These are phyloP conservation scores for Gymnodraco acuticeps DNA, from an alignment of 2,797 vertebrate genomes.

Conservation along the genomic window DNA sequence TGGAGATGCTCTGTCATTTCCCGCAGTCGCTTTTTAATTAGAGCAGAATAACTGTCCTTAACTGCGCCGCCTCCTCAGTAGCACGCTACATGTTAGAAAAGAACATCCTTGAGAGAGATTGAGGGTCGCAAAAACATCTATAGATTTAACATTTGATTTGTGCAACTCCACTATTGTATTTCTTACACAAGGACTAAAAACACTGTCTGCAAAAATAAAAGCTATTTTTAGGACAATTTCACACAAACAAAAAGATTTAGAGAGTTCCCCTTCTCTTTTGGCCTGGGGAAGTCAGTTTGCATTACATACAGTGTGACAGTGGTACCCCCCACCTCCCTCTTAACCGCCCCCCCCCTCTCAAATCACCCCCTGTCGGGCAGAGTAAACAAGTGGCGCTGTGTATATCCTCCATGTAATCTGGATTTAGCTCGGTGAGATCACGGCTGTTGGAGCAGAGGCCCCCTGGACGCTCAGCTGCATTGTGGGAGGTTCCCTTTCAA, in stretches of 20 bases:
- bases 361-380: slow-evolving; percentile 71
- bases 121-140: background rate
- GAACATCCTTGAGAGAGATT: slow-evolving; percentile 29
- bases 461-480: slow-evolving; percentile 81
- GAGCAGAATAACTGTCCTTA: slow-evolving; percentile 50
- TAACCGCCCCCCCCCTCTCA: slow-evolving; percentile 3
- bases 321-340: background rate
- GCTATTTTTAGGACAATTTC: no score
- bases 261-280: slow-evolving; percentile 18
- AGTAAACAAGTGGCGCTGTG: slow-evolving; percentile 87
- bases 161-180: background rate
- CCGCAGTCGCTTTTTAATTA: slow-evolving; percentile 74
- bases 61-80: slow-evolving; percentile 35
- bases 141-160: slow-evolving; percentile 2
- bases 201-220: background rate
- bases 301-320: slow-evolving; percentile 10
- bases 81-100: slow-evolving; percentile 34
- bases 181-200: background rate
- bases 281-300: background rate
- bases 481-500: slow-evolving; percentile 88
- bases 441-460: slow-evolving; percentile 76
- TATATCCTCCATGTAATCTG: slow-evolving; percentile 92
- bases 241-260: background rate
- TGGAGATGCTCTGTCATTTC: slow-evolving; percentile 70
- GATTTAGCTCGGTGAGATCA: slow-evolving; percentile 87